phyloP scores from a whole-genome alignment of 2,797 vertebrate species.

The Morus bassanus region DNA sequence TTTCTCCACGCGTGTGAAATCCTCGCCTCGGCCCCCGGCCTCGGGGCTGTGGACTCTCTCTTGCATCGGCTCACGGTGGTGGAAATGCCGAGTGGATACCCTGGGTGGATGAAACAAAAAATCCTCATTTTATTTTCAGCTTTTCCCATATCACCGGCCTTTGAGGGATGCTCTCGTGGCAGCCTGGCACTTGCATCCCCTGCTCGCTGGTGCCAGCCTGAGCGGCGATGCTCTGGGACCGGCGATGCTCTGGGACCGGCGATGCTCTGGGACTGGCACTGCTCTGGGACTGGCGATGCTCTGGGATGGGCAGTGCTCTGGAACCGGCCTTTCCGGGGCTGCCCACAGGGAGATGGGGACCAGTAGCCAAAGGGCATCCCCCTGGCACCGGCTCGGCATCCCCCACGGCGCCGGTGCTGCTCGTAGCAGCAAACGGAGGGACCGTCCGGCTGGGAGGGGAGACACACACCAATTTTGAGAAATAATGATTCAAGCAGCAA shows the following conservation, averaged over 20 bases:
- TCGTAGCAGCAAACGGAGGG: too few species aligned
- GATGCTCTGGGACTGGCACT: rapidly evolving
- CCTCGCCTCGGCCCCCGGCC: rapidly evolving
- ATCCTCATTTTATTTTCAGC: neutral
- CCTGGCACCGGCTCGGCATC: neutral
- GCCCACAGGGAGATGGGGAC: neutral
- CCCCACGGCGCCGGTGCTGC: neutral
- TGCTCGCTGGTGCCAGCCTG: neutral
- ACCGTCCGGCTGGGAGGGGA: too few species aligned
- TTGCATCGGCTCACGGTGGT: neutral
- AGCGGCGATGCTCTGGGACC: neutral
- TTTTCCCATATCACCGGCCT: rapidly evolving
- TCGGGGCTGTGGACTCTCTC: neutral
- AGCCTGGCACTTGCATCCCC: rapidly evolving
- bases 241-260: too few species aligned
- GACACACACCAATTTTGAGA: neutral
- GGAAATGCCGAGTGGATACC: rapidly evolving
- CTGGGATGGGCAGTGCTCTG: neutral
- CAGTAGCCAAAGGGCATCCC: neutral
- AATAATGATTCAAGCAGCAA: neutral
- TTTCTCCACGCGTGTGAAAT: rapidly evolving
- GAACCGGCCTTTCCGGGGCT: neutral
- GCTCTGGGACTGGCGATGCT: too few species aligned
- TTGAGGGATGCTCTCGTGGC: neutral
- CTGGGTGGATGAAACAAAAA: neutral